These are phyloP conservation scores for Theristus sp. DNA, from an alignment of 2,888 invertebrate genomes.

Conservation along the genomic window DNA sequence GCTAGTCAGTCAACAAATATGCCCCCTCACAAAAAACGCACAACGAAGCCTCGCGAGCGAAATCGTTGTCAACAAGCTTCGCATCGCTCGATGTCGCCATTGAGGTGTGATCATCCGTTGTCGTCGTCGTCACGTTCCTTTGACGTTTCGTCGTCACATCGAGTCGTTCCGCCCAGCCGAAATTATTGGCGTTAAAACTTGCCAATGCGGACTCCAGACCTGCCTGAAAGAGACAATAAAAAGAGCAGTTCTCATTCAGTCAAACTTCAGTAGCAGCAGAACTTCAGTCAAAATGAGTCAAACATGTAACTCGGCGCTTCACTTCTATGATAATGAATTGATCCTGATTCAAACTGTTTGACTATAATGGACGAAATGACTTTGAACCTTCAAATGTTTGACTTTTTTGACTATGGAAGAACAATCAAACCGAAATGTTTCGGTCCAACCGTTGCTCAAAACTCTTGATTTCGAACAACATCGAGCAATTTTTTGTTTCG, in stretches of 20 bases:
- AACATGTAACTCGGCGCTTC: too few species aligned
- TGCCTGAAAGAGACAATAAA: conserved; percentile 17
- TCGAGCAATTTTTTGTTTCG: too few species aligned
- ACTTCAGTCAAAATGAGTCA: too few species aligned
- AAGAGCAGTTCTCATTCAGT: background rate
- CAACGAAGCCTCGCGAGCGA: conserved; percentile 65
- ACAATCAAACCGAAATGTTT: too few species aligned
- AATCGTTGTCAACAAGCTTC: conserved; percentile 46
- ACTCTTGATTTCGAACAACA: background rate
- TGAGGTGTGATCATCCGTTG: too few species aligned
- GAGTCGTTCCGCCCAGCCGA: conserved; percentile 68
- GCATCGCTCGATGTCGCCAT: too few species aligned
- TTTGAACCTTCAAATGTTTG: background rate
- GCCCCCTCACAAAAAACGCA: conserved; percentile 9
- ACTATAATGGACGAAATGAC: background rate
- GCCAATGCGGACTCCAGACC: conserved; percentile 51
- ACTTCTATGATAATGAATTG: too few species aligned
- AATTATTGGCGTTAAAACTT: conserved; percentile 48
- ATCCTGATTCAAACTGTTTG: background rate
- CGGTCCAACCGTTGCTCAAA: background rate
- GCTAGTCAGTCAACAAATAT: too few species aligned
- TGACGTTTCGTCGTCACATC: conserved; percentile 42
- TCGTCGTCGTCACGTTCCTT: conserved; percentile 17
- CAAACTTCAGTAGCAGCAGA: too few species aligned
- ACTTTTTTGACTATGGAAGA: too few species aligned